Conservation (phyloP, 2,888 invertebrate genomes). For the Netelia fuscicornis region DNA sequence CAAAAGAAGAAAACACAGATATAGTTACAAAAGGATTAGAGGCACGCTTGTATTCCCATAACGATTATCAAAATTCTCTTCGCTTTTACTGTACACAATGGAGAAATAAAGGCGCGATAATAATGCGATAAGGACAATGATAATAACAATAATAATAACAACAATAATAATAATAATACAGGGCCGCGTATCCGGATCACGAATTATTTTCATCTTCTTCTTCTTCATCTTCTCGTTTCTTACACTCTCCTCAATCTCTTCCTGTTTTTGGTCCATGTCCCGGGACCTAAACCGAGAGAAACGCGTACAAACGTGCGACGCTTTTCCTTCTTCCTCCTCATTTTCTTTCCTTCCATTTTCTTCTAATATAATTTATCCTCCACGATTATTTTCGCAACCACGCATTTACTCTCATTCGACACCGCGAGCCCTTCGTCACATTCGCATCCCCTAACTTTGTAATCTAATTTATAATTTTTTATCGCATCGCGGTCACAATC, state of each 20-base stretch:
- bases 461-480: neutral
- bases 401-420: neutral
- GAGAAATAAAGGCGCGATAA: slow-evolving; percentile 2
- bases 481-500: too few relatives aligned
- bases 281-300: slow-evolving; percentile 53
- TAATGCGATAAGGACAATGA: slow-evolving; percentile 1
- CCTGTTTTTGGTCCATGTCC: slow-evolving; percentile 36
- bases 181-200: neutral
- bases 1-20: neutral
- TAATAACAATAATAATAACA: neutral
- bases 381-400: neutral
- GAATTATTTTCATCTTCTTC: neutral
- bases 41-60: neutral
- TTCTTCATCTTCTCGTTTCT: neutral
- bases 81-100: slow-evolving; percentile 12
- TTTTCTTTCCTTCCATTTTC: slow-evolving; percentile 3
- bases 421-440: slow-evolving; percentile 46
- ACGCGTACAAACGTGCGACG: slow-evolving; percentile 47
- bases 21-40: neutral
- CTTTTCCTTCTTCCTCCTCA: neutral
- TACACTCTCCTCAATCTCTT: neutral
- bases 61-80: slow-evolving; percentile 41
- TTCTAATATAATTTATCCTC: slow-evolving; percentile 15
- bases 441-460: slow-evolving; percentile 38
- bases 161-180: slow-evolving; percentile 2